Percentiles rank a stretch among this genome's conserved stretches.
phyloP scores from a whole-genome alignment of 2,888 invertebrate genomes.

The Tenthredo livida region DNA sequence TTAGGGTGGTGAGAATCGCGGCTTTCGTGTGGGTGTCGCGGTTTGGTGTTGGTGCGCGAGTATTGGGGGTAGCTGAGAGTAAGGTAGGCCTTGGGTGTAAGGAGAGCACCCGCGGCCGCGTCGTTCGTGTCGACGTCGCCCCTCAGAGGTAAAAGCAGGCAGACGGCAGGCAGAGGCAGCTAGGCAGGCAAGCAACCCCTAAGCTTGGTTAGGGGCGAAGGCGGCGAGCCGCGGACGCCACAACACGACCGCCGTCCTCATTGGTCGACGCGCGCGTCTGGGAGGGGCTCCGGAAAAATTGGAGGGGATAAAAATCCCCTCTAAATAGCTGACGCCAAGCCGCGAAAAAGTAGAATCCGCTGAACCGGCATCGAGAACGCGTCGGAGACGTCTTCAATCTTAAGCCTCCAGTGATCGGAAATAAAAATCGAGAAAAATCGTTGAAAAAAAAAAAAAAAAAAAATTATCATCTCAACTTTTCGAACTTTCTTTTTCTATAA shows the following conservation, averaged over 20 bases:
- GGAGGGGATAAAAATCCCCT: constrained; percentile 77
- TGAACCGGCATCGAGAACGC: constrained; percentile 75
- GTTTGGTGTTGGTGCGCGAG: constrained; percentile 43
- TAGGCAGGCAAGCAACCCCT: constrained; percentile 63
- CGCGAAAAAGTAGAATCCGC: constrained; percentile 78
- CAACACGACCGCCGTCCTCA: constrained; percentile 78
- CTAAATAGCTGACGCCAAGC: constrained; percentile 76
- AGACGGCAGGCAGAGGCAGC: constrained; percentile 50
- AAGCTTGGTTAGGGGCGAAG: constrained; percentile 75
- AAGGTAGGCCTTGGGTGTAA: constrained; percentile 41
- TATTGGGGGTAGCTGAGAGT: constrained; percentile 30
- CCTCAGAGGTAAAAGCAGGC: constrained; percentile 29
- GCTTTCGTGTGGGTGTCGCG: constrained; percentile 54
- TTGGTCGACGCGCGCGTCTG: constrained; percentile 75
- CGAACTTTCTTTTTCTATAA: neutral
- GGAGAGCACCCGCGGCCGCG: constrained; percentile 46
- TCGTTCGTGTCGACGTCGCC: constrained; percentile 50
- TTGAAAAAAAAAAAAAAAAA: neutral
- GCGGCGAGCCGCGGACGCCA: constrained; percentile 78
- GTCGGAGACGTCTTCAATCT: constrained; percentile 58
- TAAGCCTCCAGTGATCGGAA: neutral
- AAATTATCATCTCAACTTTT: neutral
- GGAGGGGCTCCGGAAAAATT: constrained; percentile 77
- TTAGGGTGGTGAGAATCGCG: constrained; percentile 29
- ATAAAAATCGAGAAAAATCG: neutral